Evolutionary conservation across 2,113 vertebrate genomes (phyloP).

Genomic region (Herpailurus yagouaroundi): DNA sequence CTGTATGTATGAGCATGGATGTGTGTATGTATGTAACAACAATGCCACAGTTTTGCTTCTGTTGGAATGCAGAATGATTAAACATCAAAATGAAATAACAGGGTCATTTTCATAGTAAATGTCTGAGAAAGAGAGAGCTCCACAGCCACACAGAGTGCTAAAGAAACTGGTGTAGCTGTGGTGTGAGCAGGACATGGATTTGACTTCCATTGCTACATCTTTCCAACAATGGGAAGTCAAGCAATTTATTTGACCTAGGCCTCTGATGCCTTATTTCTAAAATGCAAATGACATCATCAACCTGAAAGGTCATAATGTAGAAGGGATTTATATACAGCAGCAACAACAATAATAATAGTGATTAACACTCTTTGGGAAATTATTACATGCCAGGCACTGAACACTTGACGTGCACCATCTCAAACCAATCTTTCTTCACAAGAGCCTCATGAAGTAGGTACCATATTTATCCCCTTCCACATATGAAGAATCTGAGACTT

Average conservation of each 20-base stretch:
- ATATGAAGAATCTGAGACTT: not conserved
- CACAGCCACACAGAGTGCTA: not conserved
- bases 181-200: not conserved
- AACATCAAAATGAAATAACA: slow-evolving; percentile 50
- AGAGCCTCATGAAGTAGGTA: not conserved
- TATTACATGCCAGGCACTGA: not conserved
- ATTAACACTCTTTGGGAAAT: not conserved
- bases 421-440: not conserved
- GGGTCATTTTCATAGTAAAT: slow-evolving; percentile 28
- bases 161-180: not conserved
- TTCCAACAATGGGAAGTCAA: not conserved
- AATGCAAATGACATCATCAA: not conserved
- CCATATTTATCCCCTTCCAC: not conserved
- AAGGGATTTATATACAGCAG: not conserved
- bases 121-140: not conserved
- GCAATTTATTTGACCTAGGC: not conserved
- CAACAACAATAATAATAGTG: not conserved
- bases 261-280: not conserved
- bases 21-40: not conserved
- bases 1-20: not conserved
- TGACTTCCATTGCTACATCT: not conserved
- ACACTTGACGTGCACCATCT: not conserved
- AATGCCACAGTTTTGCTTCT: slow-evolving; percentile 15
- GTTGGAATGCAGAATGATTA: slow-evolving; percentile 18
- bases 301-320: not conserved